Base-by-base conservation (phyloP, 2,888 invertebrate genomes). In the Pherbina coryleti region DNA sequence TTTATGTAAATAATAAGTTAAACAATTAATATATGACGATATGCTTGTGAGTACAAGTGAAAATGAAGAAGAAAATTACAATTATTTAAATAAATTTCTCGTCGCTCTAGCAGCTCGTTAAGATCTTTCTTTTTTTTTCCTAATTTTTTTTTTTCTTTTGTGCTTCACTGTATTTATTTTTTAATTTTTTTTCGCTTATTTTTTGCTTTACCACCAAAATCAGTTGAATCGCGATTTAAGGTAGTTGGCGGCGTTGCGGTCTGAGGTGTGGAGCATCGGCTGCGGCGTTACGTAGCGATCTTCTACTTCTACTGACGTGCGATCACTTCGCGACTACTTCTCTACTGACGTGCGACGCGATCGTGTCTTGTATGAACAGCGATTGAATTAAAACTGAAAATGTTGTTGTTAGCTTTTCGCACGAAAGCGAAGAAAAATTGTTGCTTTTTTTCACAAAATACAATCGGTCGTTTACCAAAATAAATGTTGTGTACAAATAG, bases 381-480 rank as follows among this genome's bases (percentile, higher is more conserved):
- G 78, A 76, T 78, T 79, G 79, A 71, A 73, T 72, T 57, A 69
- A 51, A 78, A 80, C 80, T 80, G 71, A 74, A 44, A 44, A 76
- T 34, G 53, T 31, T 34, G n/a, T 34, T 44, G 44, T 51, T 49
- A 49, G 57, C 64, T 53, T 62, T 74, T 66, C 66, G 53, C n/a
- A 44, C 64, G 34, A 31, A 11, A 44, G 49, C 49, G 28, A 66
- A 25, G 28, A 17, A 64, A 31, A 64, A 64, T 34, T n/a, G n/a
- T n/a, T n/a, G n/a, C n/a, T n/a, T 44, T 49, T 25, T 49, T 51
- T 51, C 28, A 51, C n/a, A 31, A 28, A 34, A 64, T 17, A 64
- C 64, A 64, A 31, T 69, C 49, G 44, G n/a, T 73, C 73, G 62
- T 73, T 62, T 49, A 49, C 44, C 73, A 17, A 73, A 73, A 62